Base-by-base conservation (phyloP, 2,797 vertebrate species). In the Crypturellus tataupa region DNA sequence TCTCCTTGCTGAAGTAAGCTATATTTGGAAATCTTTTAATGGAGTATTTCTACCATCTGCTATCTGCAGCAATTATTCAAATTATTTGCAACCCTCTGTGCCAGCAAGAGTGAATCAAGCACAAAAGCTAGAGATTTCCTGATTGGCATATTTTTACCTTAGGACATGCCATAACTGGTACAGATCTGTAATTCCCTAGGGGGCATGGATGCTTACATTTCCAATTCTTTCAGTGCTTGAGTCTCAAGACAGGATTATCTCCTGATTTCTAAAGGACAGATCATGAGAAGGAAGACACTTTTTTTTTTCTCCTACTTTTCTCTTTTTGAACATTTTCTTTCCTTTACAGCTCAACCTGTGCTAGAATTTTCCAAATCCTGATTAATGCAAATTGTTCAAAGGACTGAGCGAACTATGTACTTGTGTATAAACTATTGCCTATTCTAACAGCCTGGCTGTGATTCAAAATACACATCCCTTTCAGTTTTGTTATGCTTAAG, bases 41-140 rank as follows among this genome's bases (percentile, higher is more conserved):
- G 35, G 63, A 64, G 4, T 87, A 46, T 91, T 95, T 86, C 72
- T 88, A 44, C 87, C 85, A 90, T 91, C 87, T 93, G 91, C 33
- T 92, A 60, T 88, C 67, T 91, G 73, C 51, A 72, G 73, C 87
- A 89, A 89, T 88, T 94, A 91, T 77, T 92, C 56, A 91, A 67
- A 81, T 93, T 86, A 88, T 89, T 94, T 95, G 59, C 82, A 92
- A 35, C 21, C 51, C 63, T 72, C 59, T 79, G 42, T 81, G 81
- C 85, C 42, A 84, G 77, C 63, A 94, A 67, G 42, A 67, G 63
- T 84, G 67, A 84, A 76, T 79, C 73, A 67, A 93, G 59, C 2
- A 0, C 40, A 69, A 83, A 83, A 83, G 55, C 44, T n/a, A 78
- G 69, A 76, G 55, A 80, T 85, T 85, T 89, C 33, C 49, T 78